Base-by-base conservation (phyloP, 2,797 vertebrate species). In the Aulostomus chinensis region DNA sequence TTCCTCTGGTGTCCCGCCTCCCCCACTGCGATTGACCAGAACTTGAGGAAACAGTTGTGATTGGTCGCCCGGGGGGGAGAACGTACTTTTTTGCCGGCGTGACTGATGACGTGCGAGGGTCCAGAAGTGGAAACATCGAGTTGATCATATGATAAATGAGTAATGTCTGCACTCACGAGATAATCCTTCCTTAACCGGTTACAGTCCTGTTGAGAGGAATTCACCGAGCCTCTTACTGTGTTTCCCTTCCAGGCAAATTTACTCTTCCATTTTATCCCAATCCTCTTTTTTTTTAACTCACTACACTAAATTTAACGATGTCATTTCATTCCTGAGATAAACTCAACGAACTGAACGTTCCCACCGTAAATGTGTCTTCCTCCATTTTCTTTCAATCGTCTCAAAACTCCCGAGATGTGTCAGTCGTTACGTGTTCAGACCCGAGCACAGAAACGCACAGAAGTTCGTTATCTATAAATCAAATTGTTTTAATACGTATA, bases 401-500 rank as follows among this genome's bases (percentile, higher is more conserved):
- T n/a, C n/a, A n/a, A n/a, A n/a, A n/a, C n/a, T n/a, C n/a, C n/a
- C n/a, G n/a, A n/a, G n/a, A n/a, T n/a, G n/a, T n/a, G 14, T 49
- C 17, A 24, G 10, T n/a, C 6, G 8, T 21, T 2, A 39, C 12
- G 8, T 12, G 10, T 37, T 17, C n/a, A 26, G 10, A 8, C 8
- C 11, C 2, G 9, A 16, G 22, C 7, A 48, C 2, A 47, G 34
- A 52, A 51, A 2, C 42, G 50, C 26, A 61, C 14, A 32, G 16
- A 4, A 24, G 22, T 3, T 25, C 2, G 0, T 58, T 53, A 43
- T 35, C 52, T 65, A 70, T 49, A 75, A 84, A 87, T 54, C 65
- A 68, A 55, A 73, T 73, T 31, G 47, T 73, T 87, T 84, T 81
- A 85, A 80, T 81, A 68, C 1, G 59, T 81, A 80, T 67, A 80